A percentile compares a stretch with the other conserved stretches of the same genome.
These are phyloP conservation scores for Siniperca chuatsi DNA, from an alignment of 2,113 vertebrate species.

Conservation along the genomic window DNA sequence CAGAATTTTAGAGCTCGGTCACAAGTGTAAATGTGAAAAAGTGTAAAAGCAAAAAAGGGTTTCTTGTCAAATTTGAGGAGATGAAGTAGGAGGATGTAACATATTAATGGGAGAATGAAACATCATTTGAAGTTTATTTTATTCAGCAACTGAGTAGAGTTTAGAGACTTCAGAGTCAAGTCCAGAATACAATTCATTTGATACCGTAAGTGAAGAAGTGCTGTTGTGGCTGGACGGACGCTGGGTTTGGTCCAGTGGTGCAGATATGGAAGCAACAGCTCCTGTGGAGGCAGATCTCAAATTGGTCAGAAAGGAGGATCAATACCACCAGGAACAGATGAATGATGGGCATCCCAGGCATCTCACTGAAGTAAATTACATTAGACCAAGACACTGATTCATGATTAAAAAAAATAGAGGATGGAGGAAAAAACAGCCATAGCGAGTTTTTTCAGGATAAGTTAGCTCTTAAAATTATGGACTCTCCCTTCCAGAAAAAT, in stretches of 20 bases:
- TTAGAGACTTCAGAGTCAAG: neutral
- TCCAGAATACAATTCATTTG: slow-evolving; percentile 41
- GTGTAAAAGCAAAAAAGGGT: neutral
- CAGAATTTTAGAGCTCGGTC: neutral
- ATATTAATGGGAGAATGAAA: neutral
- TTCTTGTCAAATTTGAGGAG: neutral
- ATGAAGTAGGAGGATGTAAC: no score
- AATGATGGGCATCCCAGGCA: slow-evolving; percentile 75
- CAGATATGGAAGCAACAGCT: slow-evolving; percentile 72
- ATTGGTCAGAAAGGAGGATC: slow-evolving; percentile 74
- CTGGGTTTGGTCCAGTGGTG: slow-evolving; percentile 69
- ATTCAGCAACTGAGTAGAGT: slow-evolving; percentile 6
- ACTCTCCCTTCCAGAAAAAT: slow-evolving; percentile 17
- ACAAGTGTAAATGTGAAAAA: neutral
- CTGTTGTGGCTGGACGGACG: slow-evolving; percentile 48
- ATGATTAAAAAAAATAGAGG: slow-evolving; percentile 57
- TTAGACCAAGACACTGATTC: slow-evolving; percentile 74
- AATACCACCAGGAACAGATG: slow-evolving; percentile 73
- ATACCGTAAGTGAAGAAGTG: slow-evolving; percentile 30
- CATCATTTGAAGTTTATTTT: neutral
- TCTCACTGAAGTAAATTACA: slow-evolving; percentile 76
- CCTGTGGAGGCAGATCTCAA: slow-evolving; percentile 70
- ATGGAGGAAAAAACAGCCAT: slow-evolving; percentile 45
- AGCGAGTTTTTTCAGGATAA: slow-evolving; percentile 52
- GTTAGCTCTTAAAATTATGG: slow-evolving; percentile 38